Base-by-base conservation (phyloP, 2,797 vertebrate species). In the Ambastaia sidthimunki region DNA sequence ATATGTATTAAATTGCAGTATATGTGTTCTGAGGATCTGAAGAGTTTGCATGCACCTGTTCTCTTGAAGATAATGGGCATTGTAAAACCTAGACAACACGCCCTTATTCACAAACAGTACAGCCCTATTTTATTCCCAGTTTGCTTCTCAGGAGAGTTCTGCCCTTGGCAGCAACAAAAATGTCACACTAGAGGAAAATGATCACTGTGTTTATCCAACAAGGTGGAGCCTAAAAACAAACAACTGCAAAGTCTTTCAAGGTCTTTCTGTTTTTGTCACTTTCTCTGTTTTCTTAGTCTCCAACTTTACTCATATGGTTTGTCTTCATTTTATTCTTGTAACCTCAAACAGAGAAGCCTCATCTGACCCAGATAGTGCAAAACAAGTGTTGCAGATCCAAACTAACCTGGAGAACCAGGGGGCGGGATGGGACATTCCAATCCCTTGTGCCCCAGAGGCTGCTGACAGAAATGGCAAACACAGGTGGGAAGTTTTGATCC, bases 121-220 rank as follows among this genome's bases (percentile, higher is more conserved):
- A 76, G 86, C 87, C 85, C 86, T 85, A 90, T 91, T 90, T 88
- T 92, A 81, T 89, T 88, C 89, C 91, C 89, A 91, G 87, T 92
- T 91, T 89, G 83, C 66, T 63, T 82, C 63, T 67, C 41, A 67
- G 80, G 71, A 66, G 75, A 85, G 85, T 85, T 85, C 88, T 82
- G 87, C 88, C 90, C 87, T 81, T 28, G 60, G 73, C 71, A 65
- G 41, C 10, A 37, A 74, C 60, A 31, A 60, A 7, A 63, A 73
- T 21, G 21, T 73, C 67, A 69, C 28, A 28, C 48, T 21, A 7
- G 19, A 4, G 57, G 9, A 37, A 71, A 57, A 62, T 37, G 34
- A 74, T 74, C 55, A 74, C 28, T 34, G 34, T 73, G 15, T 71
- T 67, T 31, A 65, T 82, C 69, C 72, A 76, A 28, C 0, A 47